Evolutionary conservation across 37 sponge, comb jelly and placozoan species (phyloP), one percentile per base, ranked within the genome.

Genomic region (Mnemiopsis leidyi): DNA sequence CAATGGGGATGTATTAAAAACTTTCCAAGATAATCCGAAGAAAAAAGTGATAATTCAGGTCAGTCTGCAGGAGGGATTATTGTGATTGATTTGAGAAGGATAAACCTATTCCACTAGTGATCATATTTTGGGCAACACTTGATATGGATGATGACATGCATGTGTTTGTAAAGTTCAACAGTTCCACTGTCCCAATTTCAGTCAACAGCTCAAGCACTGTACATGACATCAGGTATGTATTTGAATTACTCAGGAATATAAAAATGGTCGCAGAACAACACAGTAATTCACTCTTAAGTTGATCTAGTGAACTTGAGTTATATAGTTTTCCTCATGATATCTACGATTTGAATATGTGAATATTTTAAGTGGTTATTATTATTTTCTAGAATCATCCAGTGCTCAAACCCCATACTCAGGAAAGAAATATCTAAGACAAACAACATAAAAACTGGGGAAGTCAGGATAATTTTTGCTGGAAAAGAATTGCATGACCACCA

Each of bases 401-500:
- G 18, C 13, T 21, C 68, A 21, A 20, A 67, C 16, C 9, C 36
- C 36, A 23, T 33, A 21, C 21, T 16, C 90, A 85, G 90, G 48
- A 16, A 39, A 40, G 90, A 85, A 21, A 40, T 85, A 40, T 85
- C 90, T 2, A 85, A 85, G 35, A n/a, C 40, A 85, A 85, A 39
- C 1, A 85, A 85, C 39, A 23, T 85, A 25, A 32, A 7, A 35
- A 39, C 21, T 85, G 61, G 61, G 21, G 90, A 85, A 38, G 61
- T 85, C 33, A 38, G 90, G 35, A 85, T 85, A 3, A 33, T 85
- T 23, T 85, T 85, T 85, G 90, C 90, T 18, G 90, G 90, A 25
- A 85, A 39, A 40, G 90, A 85, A 21, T 40, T 85, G 24, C 35
- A 85, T 40, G 90, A 85, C 29, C 30, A 85, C 30, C 90, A 85